Evolutionary conservation across 1,140 invertebrate species (phyloP), one percentile per base, ranked within the genome.

Genomic region (Hyles euphorbiae): DNA sequence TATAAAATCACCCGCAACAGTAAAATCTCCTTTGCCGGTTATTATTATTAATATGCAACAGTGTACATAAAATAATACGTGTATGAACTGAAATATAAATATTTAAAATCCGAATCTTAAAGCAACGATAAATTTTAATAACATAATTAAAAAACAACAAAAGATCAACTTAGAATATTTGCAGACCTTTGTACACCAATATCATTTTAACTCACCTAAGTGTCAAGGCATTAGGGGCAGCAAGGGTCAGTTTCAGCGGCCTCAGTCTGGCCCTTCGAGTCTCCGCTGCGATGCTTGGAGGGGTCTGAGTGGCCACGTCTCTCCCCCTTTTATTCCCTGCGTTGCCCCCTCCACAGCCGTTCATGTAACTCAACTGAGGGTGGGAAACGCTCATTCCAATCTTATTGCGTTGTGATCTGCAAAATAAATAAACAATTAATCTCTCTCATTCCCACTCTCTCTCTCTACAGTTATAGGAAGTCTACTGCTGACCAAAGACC

Each of bases 261-360:
- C 91, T 91, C 32, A 94, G 74, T 62, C 91, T 92, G 52, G 91
- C 92, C 66, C 93, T 91, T 47, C 93, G 87, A 5, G 93, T 93
- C 71, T 94, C 94, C 3, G 89, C 89, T 0, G 90, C 90, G 49
- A 94, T 94, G 70, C 91, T 93, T n/a, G 91, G 90, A 0, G 93
- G 93, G 2, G 93, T 94, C 78, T 94, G 93, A 33, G 93, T 94
- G 5, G 91, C 90, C 58, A 93, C 92, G 76, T 94, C 93, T 56
- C 89, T 84, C 62, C 89, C 87, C 34, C 72, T 73, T 3, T 56
- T 36, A 7, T 57, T 61, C 0, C 63, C 58, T 4, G 70, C 74
- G 44, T 74, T 63, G 0, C 74, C 65, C 53, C 70, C 74, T 45
- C 84, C 78, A 58, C 86, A 90, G 1, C 91, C 91, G 68, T 93